A percentile compares a stretch with the other conserved stretches of the same genome.
Conservation (phyloP, 2,888 invertebrate species). For the Rhopalosiphum nymphaeae region DNA sequence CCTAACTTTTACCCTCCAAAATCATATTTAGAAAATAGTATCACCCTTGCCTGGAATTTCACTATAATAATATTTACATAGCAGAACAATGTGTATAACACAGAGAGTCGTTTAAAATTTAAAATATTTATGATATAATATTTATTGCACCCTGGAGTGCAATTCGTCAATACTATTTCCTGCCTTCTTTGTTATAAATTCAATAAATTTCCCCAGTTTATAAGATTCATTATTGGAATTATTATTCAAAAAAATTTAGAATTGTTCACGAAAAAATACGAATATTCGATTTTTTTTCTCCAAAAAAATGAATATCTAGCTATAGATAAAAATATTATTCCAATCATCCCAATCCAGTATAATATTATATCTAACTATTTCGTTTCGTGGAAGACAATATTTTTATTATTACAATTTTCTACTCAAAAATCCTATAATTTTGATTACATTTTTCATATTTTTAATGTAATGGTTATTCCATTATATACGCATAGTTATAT, state of each 20-base stretch:
- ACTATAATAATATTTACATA: not conserved
- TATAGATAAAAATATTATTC: not conserved
- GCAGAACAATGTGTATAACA: not conserved
- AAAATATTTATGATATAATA: slow-evolving; percentile 26
- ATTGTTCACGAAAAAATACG: not conserved
- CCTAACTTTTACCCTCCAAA: not conserved
- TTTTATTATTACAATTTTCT: not conserved
- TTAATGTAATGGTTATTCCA: not conserved
- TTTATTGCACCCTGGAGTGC: not conserved
- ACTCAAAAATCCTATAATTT: not conserved
- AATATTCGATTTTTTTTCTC: not conserved
- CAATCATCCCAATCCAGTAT: not conserved
- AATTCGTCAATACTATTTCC: not conserved
- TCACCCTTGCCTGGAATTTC: not conserved
- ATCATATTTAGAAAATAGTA: slow-evolving; percentile 34
- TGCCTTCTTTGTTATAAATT: not conserved
- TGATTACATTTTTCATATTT: not conserved
- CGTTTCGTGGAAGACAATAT: not conserved
- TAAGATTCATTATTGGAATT: slow-evolving; percentile 7
- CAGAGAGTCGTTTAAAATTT: slow-evolving; percentile 16
- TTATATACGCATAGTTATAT: not conserved
- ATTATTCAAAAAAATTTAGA: not conserved
- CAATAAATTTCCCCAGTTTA: not conserved
- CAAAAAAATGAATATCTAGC: not conserved
- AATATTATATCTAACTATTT: not conserved